Evolutionary conservation across 2,888 invertebrate genomes (phyloP).

Genomic region (Rapana venosa): DNA sequence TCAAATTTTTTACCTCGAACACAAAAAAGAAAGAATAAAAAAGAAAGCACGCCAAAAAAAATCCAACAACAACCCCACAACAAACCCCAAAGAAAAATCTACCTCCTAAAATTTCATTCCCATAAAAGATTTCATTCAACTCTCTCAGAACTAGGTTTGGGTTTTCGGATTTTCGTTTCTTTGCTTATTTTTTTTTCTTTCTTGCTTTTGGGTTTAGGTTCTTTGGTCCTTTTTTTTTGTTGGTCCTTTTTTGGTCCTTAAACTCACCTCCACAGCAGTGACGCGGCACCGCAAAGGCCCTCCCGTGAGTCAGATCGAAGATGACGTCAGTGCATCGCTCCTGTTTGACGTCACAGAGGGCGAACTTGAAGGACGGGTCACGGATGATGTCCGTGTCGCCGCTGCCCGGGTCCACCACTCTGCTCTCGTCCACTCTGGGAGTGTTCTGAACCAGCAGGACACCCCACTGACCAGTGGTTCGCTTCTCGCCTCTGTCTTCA

Average conservation of each 20-base stretch:
- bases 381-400: not conserved
- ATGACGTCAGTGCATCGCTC: conserved; percentile 46
- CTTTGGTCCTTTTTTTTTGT: too few species aligned
- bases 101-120: too few species aligned
- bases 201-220: too few species aligned
- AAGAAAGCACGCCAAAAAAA: not conserved
- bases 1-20: not conserved
- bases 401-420: not conserved
- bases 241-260: too few species aligned
- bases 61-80: not conserved
- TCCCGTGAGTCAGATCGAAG: conserved; percentile 34
- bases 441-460: not conserved
- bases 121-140: too few species aligned
- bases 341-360: conserved; percentile 44
- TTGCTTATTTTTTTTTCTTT: too few species aligned
- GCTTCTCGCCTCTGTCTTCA: not conserved
- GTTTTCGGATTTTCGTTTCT: too few species aligned
- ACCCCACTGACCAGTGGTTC: not conserved
- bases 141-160: too few species aligned
- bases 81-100: too few species aligned
- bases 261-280: conserved; percentile 46
- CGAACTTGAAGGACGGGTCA: conserved; percentile 18
- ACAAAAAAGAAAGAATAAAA: not conserved
- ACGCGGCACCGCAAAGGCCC: conserved; percentile 44
- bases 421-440: not conserved